Evolutionary conservation across 2,113 vertebrate genomes (phyloP).

Genomic region (Hydropotes inermis): DNA sequence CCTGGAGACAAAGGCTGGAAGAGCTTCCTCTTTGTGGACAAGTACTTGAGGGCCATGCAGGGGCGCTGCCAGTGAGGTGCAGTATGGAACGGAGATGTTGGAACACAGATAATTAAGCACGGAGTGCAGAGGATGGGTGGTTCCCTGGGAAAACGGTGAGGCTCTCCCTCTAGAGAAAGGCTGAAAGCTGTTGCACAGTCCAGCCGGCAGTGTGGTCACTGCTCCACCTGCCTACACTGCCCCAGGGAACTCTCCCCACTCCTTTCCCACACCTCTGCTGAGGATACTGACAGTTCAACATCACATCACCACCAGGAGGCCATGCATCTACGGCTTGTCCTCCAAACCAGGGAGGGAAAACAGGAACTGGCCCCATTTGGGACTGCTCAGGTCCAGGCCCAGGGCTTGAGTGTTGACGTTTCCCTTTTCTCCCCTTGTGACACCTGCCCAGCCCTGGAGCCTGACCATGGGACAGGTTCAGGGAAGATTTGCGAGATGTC

Average conservation of each 20-base stretch:
- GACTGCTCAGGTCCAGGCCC: background rate
- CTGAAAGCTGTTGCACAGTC: background rate
- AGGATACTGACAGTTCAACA: background rate
- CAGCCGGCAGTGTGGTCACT: rapidly evolving
- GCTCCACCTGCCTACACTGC: background rate
- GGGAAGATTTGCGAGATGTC: background rate
- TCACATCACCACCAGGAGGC: background rate
- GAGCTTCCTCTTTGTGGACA: background rate
- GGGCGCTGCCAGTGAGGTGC: background rate
- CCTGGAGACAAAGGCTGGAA: background rate
- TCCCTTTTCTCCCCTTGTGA: background rate
- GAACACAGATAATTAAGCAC: background rate
- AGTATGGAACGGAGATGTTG: background rate
- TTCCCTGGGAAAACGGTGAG: background rate
- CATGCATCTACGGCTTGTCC: background rate
- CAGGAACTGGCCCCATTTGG: background rate
- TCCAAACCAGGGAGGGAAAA: background rate
- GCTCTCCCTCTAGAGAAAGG: background rate
- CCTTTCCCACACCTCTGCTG: background rate
- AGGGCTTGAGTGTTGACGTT: background rate
- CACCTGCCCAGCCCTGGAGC: background rate
- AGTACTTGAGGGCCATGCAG: background rate
- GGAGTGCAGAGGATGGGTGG: background rate
- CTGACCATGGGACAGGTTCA: background rate
- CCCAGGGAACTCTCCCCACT: background rate